Base-by-base conservation (phyloP, 2,113 vertebrate species). In the Pluvianellus socialis region DNA sequence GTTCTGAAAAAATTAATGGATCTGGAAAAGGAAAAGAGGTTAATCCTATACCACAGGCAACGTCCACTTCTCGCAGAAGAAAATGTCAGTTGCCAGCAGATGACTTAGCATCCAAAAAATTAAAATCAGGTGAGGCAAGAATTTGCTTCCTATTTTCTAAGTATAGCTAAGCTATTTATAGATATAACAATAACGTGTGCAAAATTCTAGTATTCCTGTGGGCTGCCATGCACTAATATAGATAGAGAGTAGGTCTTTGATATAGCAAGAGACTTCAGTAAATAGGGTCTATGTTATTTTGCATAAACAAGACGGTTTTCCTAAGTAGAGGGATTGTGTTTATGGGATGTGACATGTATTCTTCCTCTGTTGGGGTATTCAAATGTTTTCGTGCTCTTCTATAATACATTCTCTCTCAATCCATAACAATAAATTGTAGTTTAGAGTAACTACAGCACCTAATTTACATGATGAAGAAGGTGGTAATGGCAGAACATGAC, bases 111-210 rank as follows among this genome's bases (percentile, higher is more conserved):
- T 21, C 95, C 80, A 98, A 97, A 74, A 91, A 62, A 10, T 3
- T 77, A 1, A 97, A 89, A 88, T n/a, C 94, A 95, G 97, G 97
- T 98, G 92, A 96, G 92, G 23, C 56, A n/a, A 74, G 17, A n/a
- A 9, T 56, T 59, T 66, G 9, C 15, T 94, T 87, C 79, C 20
- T 30, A 0, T 67, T 83, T 30, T 35, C 23, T 21, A 2, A 42
- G 21, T 14, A 2, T 45, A 47, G 6, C 15, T 16, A 18, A 32
- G 17, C 23, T 55, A 2, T 28, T 5, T 66, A 4, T 14, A 11
- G 33, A 0, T 28, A 3, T 2, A 70, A 8, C 4, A 68, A 5
- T 42, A 2, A 52, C 1, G 1, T 42, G 26, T 42, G 21, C 49
- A 38, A 32, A 30, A 9, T 17, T 58, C 38, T 28, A 5, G 10